Evolutionary conservation across 2,113 vertebrate genomes (phyloP).

Genomic region (Rhipidura dahli): DNA sequence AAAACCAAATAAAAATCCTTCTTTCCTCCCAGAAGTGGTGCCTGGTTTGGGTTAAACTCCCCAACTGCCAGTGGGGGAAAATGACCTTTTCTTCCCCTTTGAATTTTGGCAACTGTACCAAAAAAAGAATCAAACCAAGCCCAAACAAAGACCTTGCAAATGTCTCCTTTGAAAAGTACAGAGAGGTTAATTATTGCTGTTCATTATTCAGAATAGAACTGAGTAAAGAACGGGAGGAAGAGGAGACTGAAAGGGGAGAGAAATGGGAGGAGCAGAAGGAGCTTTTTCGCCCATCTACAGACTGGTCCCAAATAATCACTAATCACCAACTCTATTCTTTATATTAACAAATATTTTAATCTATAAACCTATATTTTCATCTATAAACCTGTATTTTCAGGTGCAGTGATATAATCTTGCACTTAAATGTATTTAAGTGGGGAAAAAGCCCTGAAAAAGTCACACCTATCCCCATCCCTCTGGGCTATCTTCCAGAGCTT

Average conservation of each 20-base stretch:
- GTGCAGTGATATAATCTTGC: neutral
- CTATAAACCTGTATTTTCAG: neutral
- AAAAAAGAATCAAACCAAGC: neutral
- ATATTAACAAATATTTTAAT: neutral
- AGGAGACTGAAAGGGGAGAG: neutral
- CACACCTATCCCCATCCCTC: neutral
- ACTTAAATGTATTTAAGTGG: neutral
- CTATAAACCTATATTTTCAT: neutral
- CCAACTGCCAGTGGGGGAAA: neutral
- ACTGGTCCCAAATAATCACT: neutral
- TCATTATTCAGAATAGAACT: neutral
- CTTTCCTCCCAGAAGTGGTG: neutral
- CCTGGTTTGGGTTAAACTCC: neutral
- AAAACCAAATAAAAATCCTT: neutral
- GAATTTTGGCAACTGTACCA: neutral
- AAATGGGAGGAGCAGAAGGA: neutral
- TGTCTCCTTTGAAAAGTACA: neutral
- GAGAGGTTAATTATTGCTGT: neutral
- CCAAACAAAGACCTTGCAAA: neutral
- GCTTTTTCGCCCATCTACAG: neutral
- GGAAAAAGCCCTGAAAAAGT: neutral
- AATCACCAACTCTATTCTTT: neutral
- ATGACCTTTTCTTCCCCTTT: neutral
- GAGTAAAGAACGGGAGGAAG: neutral
- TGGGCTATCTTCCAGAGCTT: fast-evolving